phyloP scores from a whole-genome alignment of 2,888 invertebrate species.

The Ariolimax columbianus region DNA sequence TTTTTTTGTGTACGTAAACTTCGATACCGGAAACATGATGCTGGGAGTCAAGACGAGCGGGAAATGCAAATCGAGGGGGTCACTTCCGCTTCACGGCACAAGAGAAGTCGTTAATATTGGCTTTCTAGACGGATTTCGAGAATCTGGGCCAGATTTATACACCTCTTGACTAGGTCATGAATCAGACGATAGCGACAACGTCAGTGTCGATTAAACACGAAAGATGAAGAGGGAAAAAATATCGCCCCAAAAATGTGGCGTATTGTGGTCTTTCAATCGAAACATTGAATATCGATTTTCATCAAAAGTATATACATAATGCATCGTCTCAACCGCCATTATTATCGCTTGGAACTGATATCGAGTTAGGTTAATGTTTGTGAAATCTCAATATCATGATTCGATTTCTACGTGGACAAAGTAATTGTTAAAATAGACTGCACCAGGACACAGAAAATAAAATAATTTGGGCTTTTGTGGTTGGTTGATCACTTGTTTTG shows the following conservation, averaged over 20 bases:
- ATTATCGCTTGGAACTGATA: no score
- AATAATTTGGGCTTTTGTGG: no score
- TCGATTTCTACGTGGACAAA: no score
- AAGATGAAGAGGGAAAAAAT: neutral
- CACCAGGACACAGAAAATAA: no score
- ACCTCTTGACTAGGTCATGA: neutral
- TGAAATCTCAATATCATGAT: neutral
- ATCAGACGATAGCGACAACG: neutral
- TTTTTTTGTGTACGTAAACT: constrained; percentile 40
- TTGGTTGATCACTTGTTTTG: neutral
- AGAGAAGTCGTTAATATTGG: constrained; percentile 31
- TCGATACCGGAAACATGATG: constrained; percentile 35
- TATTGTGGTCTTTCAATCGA: neutral
- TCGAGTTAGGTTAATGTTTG: no score
- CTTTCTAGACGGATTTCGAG: constrained; percentile 8
- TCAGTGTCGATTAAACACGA: neutral
- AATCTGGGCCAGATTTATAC: constrained; percentile 23
- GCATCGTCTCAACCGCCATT: no score
- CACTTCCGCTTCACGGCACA: constrained; percentile 38
- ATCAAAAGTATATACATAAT: constrained; percentile 7
- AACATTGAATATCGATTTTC: neutral
- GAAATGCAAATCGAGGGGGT: constrained; percentile 44
- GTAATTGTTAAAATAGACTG: no score
- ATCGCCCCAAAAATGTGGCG: neutral
- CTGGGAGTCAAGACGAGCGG: constrained; percentile 44